phyloP scores from a whole-genome alignment of 2,888 invertebrate species.

The Drosophila percnosoma region DNA sequence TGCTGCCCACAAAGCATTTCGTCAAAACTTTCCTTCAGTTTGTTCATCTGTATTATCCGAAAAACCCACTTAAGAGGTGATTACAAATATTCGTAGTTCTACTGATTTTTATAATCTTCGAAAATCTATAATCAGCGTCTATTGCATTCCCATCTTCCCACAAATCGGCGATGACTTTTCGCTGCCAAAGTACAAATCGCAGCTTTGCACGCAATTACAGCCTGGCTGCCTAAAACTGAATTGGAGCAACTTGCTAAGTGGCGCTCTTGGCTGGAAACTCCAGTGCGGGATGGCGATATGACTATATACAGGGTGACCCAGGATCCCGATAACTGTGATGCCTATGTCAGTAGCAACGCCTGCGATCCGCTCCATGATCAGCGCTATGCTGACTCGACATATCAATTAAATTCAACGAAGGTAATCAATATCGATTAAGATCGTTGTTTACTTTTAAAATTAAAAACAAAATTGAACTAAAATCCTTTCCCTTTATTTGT shows the following conservation, averaged over 20 bases:
- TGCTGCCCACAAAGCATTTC: slow-evolving; percentile 39
- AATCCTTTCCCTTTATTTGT: neutral
- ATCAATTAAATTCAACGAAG: slow-evolving; percentile 12
- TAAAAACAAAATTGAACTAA: neutral
- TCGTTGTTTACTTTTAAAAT: neutral
- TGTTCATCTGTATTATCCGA: neutral
- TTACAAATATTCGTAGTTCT: rapidly evolving
- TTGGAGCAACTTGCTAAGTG: neutral
- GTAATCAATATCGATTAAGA: slow-evolving; percentile 5
- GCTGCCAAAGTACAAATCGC: slow-evolving; percentile 37
- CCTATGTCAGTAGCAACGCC: slow-evolving; percentile 38
- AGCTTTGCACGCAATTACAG: slow-evolving; percentile 1
- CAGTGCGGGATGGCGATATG: slow-evolving; percentile 13
- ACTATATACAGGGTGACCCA: slow-evolving; percentile 2
- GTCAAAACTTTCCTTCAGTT: slow-evolving; percentile 24
- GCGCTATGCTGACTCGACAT: slow-evolving; percentile 6
- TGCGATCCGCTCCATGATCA: slow-evolving; percentile 46
- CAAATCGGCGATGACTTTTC: neutral
- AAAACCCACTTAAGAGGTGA: slow-evolving; percentile 29
- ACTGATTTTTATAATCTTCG: neutral
- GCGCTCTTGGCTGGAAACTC: slow-evolving; percentile 21
- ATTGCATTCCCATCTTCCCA: slow-evolving; percentile 45
- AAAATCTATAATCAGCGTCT: slow-evolving; percentile 24
- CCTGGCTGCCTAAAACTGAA: neutral
- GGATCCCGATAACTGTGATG: slow-evolving; percentile 12